Evolutionary conservation across 2,888 invertebrate genomes (phyloP).

Genomic region (Caradrina clavipalpis): DNA sequence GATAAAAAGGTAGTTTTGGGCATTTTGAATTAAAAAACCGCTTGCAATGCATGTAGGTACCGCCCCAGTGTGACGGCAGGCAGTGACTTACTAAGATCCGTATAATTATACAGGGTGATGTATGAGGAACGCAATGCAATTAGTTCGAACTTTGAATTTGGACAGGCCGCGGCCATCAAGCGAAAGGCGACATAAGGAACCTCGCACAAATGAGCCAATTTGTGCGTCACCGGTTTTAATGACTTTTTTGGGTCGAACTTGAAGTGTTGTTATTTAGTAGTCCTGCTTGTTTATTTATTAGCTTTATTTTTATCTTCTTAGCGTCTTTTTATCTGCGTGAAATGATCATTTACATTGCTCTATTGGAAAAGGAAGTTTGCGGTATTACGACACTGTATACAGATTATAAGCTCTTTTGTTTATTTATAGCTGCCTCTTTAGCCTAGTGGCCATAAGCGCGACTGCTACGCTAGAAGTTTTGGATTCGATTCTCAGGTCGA

Average conservation of each 20-base stretch:
- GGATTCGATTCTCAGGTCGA: too few relatives aligned
- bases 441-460: too few relatives aligned
- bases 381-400: background rate
- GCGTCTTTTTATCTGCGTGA: conserved; percentile 45
- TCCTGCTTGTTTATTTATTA: conserved; percentile 67
- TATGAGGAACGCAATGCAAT: conserved; percentile 68
- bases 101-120: conserved; percentile 63
- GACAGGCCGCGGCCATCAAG: conserved; percentile 55
- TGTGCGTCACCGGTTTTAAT: conserved; percentile 72
- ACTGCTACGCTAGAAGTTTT: too few relatives aligned
- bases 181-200: conserved; percentile 52
- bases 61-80: too few relatives aligned
- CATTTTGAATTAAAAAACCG: conserved; percentile 34
- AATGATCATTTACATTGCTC: conserved; percentile 18
- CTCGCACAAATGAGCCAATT: conserved; percentile 73
- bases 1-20: too few relatives aligned
- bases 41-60: conserved; percentile 4
- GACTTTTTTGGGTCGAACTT: conserved; percentile 71
- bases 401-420: too few relatives aligned
- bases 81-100: conserved; percentile 62
- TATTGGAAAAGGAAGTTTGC: conserved; percentile 20
- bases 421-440: too few relatives aligned
- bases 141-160: conserved; percentile 69
- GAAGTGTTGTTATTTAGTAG: conserved; percentile 71
- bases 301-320: conserved; percentile 62